Conservation (phyloP, 2,113 vertebrate genomes). For the Ciconia maguari region DNA sequence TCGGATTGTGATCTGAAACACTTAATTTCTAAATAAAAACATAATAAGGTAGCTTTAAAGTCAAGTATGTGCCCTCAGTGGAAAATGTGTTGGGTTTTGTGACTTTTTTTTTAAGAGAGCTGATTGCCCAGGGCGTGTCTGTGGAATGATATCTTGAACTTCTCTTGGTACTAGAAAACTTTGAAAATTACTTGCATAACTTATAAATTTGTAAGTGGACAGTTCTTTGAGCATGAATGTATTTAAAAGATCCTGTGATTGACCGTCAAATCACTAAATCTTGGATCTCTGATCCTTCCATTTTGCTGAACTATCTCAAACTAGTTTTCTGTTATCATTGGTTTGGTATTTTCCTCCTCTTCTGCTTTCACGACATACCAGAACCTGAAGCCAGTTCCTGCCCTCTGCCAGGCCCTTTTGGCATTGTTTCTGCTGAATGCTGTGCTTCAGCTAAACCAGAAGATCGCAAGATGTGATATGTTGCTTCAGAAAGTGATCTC, state of each 20-base stretch:
- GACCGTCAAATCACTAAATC: neutral
- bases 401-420: neutral
- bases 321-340: neutral
- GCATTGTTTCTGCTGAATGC: neutral
- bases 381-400: neutral
- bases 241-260: neutral
- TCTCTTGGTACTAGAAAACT: neutral
- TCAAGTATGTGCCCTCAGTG: neutral
- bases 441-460: neutral
- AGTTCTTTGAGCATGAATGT: neutral
- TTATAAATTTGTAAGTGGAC: neutral
- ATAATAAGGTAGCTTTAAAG: neutral
- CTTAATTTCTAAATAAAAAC: neutral
- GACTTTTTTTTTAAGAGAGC: neutral
- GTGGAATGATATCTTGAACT: neutral
- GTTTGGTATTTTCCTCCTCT: neutral
- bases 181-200: neutral
- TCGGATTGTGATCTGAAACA: neutral
- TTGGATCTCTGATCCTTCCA: neutral
- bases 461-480: neutral
- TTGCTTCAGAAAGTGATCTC: slow-evolving; percentile 30
- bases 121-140: neutral
- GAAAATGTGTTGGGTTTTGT: neutral
- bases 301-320: neutral
- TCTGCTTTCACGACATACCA: neutral